A percentile compares a stretch with the other conserved stretches of the same genome.
Conservation (phyloP, 2,797 vertebrate species). For the Ctenosaura bakeri region DNA sequence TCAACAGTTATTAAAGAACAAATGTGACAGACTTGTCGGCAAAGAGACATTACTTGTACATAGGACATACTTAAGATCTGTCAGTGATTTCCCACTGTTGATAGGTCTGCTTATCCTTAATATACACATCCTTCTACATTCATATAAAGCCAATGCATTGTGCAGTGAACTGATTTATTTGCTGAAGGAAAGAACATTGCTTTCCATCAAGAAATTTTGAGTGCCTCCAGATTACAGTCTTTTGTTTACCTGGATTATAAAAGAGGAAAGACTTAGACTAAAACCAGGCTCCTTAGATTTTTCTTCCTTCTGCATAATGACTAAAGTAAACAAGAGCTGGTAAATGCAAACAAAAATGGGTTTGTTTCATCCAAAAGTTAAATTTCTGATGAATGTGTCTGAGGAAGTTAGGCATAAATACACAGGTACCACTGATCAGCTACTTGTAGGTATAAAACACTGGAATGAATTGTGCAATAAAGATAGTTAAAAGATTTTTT, state of each 20-base stretch:
- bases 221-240: constrained; percentile 29
- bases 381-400: constrained; percentile 37
- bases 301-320: constrained; percentile 51
- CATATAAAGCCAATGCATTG: not conserved
- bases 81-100: constrained; percentile 60
- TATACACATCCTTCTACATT: constrained; percentile 40
- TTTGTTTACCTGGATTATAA: constrained; percentile 57
- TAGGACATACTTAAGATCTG: constrained; percentile 48
- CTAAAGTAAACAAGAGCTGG: constrained; percentile 47
- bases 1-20: constrained; percentile 63
- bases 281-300: constrained; percentile 48
- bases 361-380: constrained; percentile 51
- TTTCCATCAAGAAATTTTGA: constrained; percentile 46
- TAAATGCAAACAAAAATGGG: constrained; percentile 57
- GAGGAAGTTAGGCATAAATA: constrained; percentile 25
- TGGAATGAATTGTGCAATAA: not conserved
- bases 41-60: constrained; percentile 57
- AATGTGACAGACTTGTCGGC: constrained; percentile 58
- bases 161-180: constrained; percentile 63
- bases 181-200: constrained; percentile 50
- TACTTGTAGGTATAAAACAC: not conserved
- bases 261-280: constrained; percentile 55
- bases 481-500: not conserved
- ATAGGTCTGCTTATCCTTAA: constrained; percentile 52
- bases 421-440: not conserved